Evolutionary conservation across 1,140 invertebrate genomes (phyloP).

Genomic region (Apocrypta bakeri): DNA sequence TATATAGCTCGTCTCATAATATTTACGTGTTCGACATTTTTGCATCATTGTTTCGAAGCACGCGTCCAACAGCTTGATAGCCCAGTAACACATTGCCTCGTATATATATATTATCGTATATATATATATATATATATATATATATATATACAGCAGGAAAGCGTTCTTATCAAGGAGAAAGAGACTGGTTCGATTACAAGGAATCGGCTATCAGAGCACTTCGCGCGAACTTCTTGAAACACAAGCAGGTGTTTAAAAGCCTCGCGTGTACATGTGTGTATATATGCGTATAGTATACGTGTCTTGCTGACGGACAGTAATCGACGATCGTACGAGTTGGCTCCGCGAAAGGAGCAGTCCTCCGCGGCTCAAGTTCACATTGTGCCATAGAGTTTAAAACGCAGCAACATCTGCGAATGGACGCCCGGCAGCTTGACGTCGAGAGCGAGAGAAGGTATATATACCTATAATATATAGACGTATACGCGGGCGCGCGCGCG

Average conservation of each 20-base stretch:
- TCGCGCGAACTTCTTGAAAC: slow-evolving; percentile 37
- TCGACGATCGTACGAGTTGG: slow-evolving; percentile 54
- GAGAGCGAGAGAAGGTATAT: neutral
- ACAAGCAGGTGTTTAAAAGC: slow-evolving; percentile 46
- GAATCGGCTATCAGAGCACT: slow-evolving; percentile 36
- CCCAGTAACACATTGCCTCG: neutral
- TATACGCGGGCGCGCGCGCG: no score
- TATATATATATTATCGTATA: no score
- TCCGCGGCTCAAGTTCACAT: slow-evolving; percentile 56
- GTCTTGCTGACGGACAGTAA: slow-evolving; percentile 50
- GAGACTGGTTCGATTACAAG: slow-evolving; percentile 41
- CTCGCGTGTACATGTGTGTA: slow-evolving; percentile 4
- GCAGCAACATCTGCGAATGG: slow-evolving; percentile 61
- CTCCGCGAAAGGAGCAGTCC: slow-evolving; percentile 42
- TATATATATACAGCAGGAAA: neutral
- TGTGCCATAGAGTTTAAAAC: slow-evolving; percentile 57
- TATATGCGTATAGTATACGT: neutral
- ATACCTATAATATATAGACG: no score
- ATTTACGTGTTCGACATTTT: slow-evolving; percentile 2
- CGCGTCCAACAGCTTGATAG: neutral
- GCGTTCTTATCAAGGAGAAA: neutral
- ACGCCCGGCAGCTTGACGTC: slow-evolving; percentile 43
- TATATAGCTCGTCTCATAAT: neutral
- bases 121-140: no score
- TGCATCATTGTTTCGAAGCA: neutral